phyloP scores from a whole-genome alignment of 2,113 vertebrate genomes.

The Neolamprologus toae region DNA sequence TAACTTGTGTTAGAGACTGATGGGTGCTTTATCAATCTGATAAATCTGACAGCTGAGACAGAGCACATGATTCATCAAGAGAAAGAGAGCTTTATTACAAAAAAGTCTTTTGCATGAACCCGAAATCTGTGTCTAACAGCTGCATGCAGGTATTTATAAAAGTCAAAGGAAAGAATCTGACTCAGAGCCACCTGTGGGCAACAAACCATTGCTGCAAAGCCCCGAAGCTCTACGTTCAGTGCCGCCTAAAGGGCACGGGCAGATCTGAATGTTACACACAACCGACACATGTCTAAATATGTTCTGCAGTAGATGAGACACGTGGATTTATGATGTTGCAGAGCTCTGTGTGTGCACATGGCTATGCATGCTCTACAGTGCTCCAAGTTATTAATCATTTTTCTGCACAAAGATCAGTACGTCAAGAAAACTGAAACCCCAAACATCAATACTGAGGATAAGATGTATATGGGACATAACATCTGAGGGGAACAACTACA shows the following conservation, averaged over 20 bases:
- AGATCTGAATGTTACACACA: neutral
- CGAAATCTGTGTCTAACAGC: neutral
- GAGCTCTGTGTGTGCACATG: neutral
- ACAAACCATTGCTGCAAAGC: neutral
- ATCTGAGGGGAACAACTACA: neutral
- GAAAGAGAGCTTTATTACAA: neutral
- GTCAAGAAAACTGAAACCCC: neutral
- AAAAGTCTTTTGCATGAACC: neutral
- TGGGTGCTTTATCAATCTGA: neutral
- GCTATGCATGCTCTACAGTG: neutral
- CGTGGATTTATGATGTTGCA: neutral
- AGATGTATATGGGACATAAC: neutral
- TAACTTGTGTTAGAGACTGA: neutral
- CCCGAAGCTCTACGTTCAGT: neutral
- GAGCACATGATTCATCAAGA: neutral
- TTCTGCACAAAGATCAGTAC: neutral
- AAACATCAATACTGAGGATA: neutral
- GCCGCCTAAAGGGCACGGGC: neutral
- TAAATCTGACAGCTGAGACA: neutral
- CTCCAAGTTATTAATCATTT: neutral
- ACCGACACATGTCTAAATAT: rapidly evolving
- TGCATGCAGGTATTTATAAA: neutral
- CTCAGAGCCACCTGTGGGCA: neutral
- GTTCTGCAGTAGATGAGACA: neutral
- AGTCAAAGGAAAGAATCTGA: neutral